Conservation (phyloP, 2,888 invertebrate species). For the Serrognathus titanus region DNA sequence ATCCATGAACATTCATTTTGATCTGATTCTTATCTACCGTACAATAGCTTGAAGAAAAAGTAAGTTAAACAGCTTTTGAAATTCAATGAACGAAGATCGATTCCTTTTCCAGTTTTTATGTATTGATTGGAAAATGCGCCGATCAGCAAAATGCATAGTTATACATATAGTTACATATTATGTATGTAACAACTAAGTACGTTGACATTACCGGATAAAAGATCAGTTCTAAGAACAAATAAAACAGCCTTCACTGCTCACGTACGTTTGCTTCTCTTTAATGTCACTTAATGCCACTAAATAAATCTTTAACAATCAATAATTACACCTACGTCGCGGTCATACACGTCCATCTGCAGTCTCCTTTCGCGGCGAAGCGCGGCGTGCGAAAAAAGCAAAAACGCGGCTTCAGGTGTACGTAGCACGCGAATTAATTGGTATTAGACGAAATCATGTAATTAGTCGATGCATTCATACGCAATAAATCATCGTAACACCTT, state of each 20-base stretch:
- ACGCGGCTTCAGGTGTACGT: too few relatives aligned
- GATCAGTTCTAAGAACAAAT: background rate
- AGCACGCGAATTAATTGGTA: background rate
- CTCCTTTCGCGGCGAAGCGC: too few relatives aligned
- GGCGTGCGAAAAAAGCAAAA: too few relatives aligned
- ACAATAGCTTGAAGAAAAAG: too few relatives aligned
- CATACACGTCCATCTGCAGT: background rate
- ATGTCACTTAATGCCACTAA: slow-evolving; percentile 1
- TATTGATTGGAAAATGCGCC: too few relatives aligned
- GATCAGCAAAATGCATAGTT: too few relatives aligned
- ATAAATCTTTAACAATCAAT: slow-evolving; percentile 1
- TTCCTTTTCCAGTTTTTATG: too few relatives aligned
- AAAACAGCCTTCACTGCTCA: background rate
- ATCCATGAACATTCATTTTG: too few relatives aligned
- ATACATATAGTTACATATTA: too few relatives aligned
- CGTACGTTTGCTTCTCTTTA: background rate
- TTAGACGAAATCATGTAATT: slow-evolving; percentile 2
- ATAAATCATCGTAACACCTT: slow-evolving; percentile 15
- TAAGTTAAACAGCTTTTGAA: too few relatives aligned
- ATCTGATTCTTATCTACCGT: too few relatives aligned
- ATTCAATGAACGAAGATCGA: too few relatives aligned
- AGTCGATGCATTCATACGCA: slow-evolving; percentile 1
- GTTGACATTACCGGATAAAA: background rate
- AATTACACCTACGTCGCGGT: background rate
- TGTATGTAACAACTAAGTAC: background rate